Evolutionary conservation across 2,888 invertebrate species (phyloP).

Genomic region (Ennomos quercinarius): DNA sequence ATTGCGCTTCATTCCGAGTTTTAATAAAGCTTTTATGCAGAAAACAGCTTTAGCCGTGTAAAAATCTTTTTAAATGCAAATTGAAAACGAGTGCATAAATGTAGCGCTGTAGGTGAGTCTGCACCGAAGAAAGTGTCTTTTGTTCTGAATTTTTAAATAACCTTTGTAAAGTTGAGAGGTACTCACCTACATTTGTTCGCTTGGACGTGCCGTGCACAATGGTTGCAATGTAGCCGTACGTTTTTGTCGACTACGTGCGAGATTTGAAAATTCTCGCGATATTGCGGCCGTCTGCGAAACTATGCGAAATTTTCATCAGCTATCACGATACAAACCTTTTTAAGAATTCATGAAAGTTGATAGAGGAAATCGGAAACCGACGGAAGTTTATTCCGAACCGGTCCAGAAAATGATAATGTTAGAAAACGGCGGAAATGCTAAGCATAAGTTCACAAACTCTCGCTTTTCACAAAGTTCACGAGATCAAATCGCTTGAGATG

Average conservation of each 20-base stretch:
- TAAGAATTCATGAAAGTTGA: slow-evolving; percentile 35
- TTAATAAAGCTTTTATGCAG: neutral
- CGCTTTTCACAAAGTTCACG: slow-evolving; percentile 38
- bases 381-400: slow-evolving; percentile 32
- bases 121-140: slow-evolving; percentile 37
- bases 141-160: slow-evolving; percentile 43
- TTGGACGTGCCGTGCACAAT: slow-evolving; percentile 6
- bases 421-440: slow-evolving; percentile 40
- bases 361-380: slow-evolving; percentile 35
- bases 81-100: slow-evolving; percentile 37
- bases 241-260: slow-evolving; percentile 31
- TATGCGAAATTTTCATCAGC: slow-evolving; percentile 22
- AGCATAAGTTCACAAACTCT: slow-evolving; percentile 41
- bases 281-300: slow-evolving; percentile 20
- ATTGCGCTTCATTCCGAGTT: neutral
- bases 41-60: slow-evolving; percentile 17
- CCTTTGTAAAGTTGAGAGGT: slow-evolving; percentile 34
- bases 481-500: slow-evolving; percentile 35
- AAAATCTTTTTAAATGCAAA: slow-evolving; percentile 39
- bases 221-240: slow-evolving; percentile 18
- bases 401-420: slow-evolving; percentile 36
- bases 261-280: slow-evolving; percentile 23
- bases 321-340: slow-evolving; percentile 24
- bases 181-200: slow-evolving; percentile 37
- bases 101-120: slow-evolving; percentile 30